phyloP scores from a whole-genome alignment of 1,140 invertebrate species.

The Sesamia nonagrioides region DNA sequence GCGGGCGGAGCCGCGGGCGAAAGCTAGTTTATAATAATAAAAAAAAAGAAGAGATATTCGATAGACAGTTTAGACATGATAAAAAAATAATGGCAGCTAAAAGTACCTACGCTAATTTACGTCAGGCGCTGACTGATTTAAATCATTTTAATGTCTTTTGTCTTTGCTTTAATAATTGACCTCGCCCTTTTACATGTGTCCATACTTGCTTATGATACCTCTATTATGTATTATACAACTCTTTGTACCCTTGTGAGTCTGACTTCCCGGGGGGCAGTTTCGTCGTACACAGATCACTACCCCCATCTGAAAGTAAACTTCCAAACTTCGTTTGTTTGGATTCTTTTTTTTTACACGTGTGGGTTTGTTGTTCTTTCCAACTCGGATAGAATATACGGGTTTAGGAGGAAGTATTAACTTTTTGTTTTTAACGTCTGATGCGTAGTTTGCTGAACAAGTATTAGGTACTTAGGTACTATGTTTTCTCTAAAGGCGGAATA shows the following conservation, averaged over 20 bases:
- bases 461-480: too few species aligned
- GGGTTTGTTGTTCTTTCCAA: constrained; percentile 51
- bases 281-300: constrained; percentile 49
- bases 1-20: too few species aligned
- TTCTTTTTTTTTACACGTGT: constrained; percentile 46
- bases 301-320: constrained; percentile 42
- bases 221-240: background rate
- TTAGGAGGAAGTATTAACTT: constrained; percentile 22
- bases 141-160: too few species aligned
- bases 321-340: constrained; percentile 36
- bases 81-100: too few species aligned
- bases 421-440: constrained; percentile 8
- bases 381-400: constrained; percentile 51
- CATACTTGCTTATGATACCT: constrained; percentile 40
- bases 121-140: too few species aligned
- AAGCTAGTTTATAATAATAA: too few species aligned
- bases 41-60: too few species aligned
- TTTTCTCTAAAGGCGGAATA: too few species aligned
- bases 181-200: background rate
- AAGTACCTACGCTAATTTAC: too few species aligned
- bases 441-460: background rate
- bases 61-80: too few species aligned
- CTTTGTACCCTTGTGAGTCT: constrained; percentile 14
- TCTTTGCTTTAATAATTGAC: too few species aligned
- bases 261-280: constrained; percentile 51